Evolutionary conservation across 2,888 invertebrate genomes (phyloP).

Genomic region (Monopis laevigella): DNA sequence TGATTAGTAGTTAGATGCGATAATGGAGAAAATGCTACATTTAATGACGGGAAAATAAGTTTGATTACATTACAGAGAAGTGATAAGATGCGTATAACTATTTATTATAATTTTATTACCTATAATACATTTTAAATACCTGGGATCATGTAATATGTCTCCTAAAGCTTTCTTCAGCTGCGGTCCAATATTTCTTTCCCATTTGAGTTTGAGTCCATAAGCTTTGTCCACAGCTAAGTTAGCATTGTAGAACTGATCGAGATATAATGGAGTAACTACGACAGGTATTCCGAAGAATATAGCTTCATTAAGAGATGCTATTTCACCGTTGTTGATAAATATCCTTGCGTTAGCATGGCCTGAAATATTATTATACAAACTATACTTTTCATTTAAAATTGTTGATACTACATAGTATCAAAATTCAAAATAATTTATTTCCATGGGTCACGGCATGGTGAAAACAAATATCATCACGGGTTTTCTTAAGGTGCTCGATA

Average conservation of each 20-base stretch:
- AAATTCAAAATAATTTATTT: no score
- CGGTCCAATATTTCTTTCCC: neutral
- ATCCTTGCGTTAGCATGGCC: slow-evolving; percentile 2
- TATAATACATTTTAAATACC: neutral
- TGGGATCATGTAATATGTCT: slow-evolving; percentile 3
- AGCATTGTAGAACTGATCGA: slow-evolving; percentile 6
- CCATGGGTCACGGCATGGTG: no score
- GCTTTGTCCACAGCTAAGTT: neutral
- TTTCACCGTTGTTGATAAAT: slow-evolving; percentile 6
- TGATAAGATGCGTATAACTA: neutral
- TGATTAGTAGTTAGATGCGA: no score
- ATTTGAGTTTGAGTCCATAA: neutral
- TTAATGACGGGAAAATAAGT: neutral
- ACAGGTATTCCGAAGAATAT: slow-evolving; percentile 9
- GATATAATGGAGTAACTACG: slow-evolving; percentile 3
- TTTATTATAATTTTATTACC: neutral
- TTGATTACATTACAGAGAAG: neutral
- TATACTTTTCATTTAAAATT: no score
- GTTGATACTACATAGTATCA: no score
- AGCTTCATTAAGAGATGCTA: slow-evolving; percentile 7
- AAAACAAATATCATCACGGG: no score
- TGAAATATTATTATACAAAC: slow-evolving; percentile 1
- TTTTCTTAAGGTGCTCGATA: no score
- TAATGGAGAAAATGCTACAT: no score
- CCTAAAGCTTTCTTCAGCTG: slow-evolving; percentile 1